These are phyloP conservation scores for Gobio occitaniae DNA, from an alignment of 2,797 vertebrate genomes.

Conservation along the genomic window DNA sequence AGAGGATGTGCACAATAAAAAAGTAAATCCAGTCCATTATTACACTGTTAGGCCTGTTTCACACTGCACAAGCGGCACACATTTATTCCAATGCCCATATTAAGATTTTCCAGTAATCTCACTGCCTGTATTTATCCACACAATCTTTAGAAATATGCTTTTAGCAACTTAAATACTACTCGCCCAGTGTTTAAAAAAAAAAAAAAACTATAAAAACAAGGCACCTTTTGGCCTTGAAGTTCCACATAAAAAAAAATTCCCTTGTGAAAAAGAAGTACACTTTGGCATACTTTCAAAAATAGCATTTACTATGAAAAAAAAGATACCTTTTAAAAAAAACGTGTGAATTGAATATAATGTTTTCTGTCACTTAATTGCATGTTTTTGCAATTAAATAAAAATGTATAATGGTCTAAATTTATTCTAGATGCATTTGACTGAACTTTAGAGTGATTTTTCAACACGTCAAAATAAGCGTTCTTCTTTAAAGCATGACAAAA, in stretches of 20 bases:
- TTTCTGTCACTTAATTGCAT: not conserved
- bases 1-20: constrained; percentile 18
- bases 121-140: not conserved
- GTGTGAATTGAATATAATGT: not conserved
- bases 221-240: not conserved
- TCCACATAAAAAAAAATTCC: not conserved
- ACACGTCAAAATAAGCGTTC: not conserved
- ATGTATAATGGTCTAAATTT: too few relatives aligned
- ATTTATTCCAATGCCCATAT: not conserved
- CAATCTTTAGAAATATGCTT: not conserved
- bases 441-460: not conserved
- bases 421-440: too few relatives aligned
- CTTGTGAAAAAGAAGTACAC: not conserved
- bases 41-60: constrained; percentile 11
- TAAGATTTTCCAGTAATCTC: not conserved
- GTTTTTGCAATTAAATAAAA: not conserved
- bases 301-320: not conserved
- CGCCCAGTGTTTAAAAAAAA: not conserved
- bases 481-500: not conserved
- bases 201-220: too few relatives aligned
- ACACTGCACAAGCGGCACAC: not conserved
- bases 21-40: not conserved
- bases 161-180: not conserved
- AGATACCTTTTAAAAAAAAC: not conserved
- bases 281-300: not conserved